Evolutionary conservation across 2,888 invertebrate species (phyloP), one percentile per base, ranked within the genome.

Genomic region (Pseudococcus jackbeardsleyi): DNA sequence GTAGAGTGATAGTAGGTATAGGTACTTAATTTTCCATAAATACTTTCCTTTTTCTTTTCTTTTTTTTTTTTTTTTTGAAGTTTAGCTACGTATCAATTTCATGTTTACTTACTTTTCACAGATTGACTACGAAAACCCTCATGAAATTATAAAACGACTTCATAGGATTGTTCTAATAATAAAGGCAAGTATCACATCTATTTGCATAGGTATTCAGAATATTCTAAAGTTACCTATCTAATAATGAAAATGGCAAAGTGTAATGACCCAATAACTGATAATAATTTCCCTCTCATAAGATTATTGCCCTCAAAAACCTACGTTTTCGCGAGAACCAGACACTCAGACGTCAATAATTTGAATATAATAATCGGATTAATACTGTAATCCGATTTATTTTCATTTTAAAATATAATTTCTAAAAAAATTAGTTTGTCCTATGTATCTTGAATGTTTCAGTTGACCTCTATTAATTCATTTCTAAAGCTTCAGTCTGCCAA

Each of bases 101-200:
- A 6, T 0, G 5, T 33, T 84, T 48, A 0, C 9, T 84, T 48
- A 84, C 9, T 84, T 84, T 82, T 88, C n/a, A 9, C 39, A 88
- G 84, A 79, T 54, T 19, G 79, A 64, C 17, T 42, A 84, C 8
- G 42, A 84, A 84, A 26, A 84, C 33, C 84, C 82, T n/a, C 39
- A 84, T 54, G 85, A 97, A 91, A 97, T 99, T 89, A 93, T 99
- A 86, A 98, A 97, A 91, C 93, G 98, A 89, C 94, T 99, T 39
- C 96, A 97, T 92, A 93, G 99, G 90, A 95, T 99, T 89, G 97
- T 97, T 0, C 94, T 98, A 11, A 99, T 99, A 90, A 92, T 99
- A 59, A 96, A 97, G 94, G 97, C 97, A 89, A 88, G 89, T 86
- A 42, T 72, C 3, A 3, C 3, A 33, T 3, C 26, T 33, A 33